phyloP scores from a whole-genome alignment of 2,888 invertebrate genomes.

The Cyaniris semiargus region DNA sequence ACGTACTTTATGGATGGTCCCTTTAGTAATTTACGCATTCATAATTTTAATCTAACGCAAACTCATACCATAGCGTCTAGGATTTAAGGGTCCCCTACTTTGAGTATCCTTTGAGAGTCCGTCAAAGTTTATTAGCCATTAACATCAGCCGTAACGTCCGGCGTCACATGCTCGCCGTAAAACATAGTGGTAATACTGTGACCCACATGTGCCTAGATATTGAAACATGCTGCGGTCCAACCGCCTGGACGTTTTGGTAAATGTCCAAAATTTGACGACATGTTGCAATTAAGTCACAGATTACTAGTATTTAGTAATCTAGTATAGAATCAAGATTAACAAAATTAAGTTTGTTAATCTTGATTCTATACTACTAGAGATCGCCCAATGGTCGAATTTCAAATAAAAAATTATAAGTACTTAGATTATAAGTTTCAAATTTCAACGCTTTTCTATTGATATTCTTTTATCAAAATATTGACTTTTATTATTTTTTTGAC shows the following conservation, averaged over 20 bases:
- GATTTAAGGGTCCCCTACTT: background rate
- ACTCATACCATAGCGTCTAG: background rate
- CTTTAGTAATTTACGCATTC: background rate
- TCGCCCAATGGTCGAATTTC: too few relatives aligned
- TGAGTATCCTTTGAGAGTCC: background rate
- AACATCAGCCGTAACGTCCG: background rate
- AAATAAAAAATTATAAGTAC: too few relatives aligned
- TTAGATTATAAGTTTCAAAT: too few relatives aligned
- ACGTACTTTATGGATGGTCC: too few relatives aligned
- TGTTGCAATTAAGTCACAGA: background rate
- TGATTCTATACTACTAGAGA: too few relatives aligned
- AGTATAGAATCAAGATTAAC: too few relatives aligned
- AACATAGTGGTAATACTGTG: background rate
- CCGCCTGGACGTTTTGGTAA: background rate
- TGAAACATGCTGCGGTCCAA: background rate
- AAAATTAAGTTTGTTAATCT: too few relatives aligned
- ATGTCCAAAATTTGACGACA: background rate
- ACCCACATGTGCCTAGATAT: slow-evolving; percentile 14
- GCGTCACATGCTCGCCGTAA: slow-evolving; percentile 12
- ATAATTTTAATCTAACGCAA: background rate
- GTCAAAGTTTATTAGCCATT: background rate
- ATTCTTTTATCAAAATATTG: too few relatives aligned
- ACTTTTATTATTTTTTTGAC: too few relatives aligned
- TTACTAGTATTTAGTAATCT: too few relatives aligned
- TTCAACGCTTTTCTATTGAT: too few relatives aligned